phyloP scores from a whole-genome alignment of 2,113 vertebrate species.

The Dasypus novemcinctus region DNA sequence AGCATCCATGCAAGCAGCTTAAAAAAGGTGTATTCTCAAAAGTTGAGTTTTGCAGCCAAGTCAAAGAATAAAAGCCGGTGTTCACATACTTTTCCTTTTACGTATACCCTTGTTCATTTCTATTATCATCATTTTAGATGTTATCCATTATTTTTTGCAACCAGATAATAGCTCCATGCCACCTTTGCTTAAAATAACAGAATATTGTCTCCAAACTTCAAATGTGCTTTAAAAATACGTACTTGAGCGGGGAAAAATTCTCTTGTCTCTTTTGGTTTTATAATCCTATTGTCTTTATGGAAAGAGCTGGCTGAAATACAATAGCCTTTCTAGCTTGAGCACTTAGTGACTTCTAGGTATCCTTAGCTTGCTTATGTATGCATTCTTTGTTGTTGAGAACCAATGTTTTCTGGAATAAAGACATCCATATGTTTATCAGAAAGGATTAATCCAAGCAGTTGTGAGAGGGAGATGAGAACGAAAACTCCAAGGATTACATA shows the following conservation, averaged over 20 bases:
- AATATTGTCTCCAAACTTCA: slow-evolving; percentile 38
- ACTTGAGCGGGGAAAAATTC: slow-evolving; percentile 50
- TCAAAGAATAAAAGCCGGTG: slow-evolving; percentile 21
- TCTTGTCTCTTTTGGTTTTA: slow-evolving; percentile 44
- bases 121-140: background rate
- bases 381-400: slow-evolving; percentile 41
- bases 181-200: slow-evolving; percentile 35
- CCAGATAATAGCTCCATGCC: background rate
- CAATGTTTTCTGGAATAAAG: slow-evolving; percentile 38
- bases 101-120: background rate
- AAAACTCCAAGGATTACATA: slow-evolving; percentile 23
- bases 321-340: background rate
- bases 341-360: background rate
- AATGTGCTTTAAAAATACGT: slow-evolving; percentile 38
- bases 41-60: background rate
- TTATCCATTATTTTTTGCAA: background rate
- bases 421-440: slow-evolving; percentile 37
- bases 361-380: slow-evolving; percentile 12
- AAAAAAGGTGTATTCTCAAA: background rate
- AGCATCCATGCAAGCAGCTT: background rate
- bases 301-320: background rate
- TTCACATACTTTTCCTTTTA: background rate
- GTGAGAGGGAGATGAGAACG: background rate
- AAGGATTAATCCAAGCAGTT: slow-evolving; percentile 18
- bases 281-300: slow-evolving; percentile 36